Conservation (phyloP, 2,797 vertebrate species). For the Mico argentatus region DNA sequence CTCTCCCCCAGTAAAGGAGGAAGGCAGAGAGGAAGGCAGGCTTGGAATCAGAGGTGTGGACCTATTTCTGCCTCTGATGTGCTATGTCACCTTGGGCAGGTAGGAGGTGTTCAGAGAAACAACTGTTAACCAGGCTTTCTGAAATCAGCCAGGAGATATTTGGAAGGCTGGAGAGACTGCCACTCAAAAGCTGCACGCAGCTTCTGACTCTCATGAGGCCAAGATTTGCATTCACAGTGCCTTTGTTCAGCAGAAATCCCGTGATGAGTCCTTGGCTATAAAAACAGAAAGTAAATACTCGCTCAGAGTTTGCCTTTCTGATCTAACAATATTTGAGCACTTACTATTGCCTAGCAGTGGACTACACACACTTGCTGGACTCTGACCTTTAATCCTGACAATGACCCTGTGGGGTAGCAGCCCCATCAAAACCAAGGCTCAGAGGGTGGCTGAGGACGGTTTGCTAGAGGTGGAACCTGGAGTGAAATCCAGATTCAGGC, state of each 20-base stretch:
- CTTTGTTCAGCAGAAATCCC: conserved; percentile 21
- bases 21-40: not conserved
- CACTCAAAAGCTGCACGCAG: not conserved
- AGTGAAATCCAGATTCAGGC: not conserved
- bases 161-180: conserved; percentile 23
- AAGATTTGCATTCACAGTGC: not conserved
- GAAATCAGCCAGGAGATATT: not conserved
- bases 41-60: not conserved
- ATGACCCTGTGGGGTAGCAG: not conserved
- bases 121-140: not conserved
- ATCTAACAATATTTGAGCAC: not conserved
- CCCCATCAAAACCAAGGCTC: not conserved
- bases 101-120: not conserved
- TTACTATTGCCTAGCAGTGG: not conserved
- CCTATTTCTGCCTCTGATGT: not conserved
- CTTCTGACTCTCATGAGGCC: not conserved
- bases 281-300: conserved; percentile 28
- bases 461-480: too few relatives aligned
- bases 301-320: not conserved
- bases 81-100: not conserved
- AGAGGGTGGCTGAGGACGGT: not conserved
- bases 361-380: not conserved
- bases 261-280: not conserved
- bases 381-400: not conserved
- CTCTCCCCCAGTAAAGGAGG: not conserved